Conservation (phyloP, 2,113 vertebrate genomes). For the Artemisiospiza belli region DNA sequence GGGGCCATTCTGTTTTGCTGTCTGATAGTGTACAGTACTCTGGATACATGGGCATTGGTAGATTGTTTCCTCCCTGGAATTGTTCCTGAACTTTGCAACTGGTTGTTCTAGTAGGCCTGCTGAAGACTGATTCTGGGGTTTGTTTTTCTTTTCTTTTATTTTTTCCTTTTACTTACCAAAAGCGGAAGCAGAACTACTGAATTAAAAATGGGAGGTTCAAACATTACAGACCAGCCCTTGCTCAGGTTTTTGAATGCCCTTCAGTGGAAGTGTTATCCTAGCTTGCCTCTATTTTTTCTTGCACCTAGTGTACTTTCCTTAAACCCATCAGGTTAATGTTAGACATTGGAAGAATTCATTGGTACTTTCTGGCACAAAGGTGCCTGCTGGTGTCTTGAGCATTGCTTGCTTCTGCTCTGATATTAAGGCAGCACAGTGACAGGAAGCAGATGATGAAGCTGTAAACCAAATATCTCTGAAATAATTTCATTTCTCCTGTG, state of each 20-base stretch:
- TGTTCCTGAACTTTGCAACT: not conserved
- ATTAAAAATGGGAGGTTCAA: not conserved
- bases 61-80: not conserved
- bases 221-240: not conserved
- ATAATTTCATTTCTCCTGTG: not conserved
- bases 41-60: not conserved
- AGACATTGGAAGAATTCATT: not conserved
- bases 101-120: not conserved
- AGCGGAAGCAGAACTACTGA: not conserved
- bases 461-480: not conserved
- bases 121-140: not conserved
- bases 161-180: not conserved
- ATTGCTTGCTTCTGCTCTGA: not conserved
- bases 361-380: not conserved
- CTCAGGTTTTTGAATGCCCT: not conserved
- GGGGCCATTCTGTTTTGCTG: not conserved
- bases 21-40: not conserved
- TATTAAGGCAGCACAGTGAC: not conserved
- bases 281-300: not conserved
- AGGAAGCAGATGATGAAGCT: not conserved
- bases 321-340: not conserved
- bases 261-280: not conserved
- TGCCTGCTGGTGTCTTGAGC: not conserved
- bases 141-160: not conserved
- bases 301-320: not conserved